A percentile compares a stretch with the other conserved stretches of the same genome.
These are phyloP conservation scores for Orussus abietinus DNA, from an alignment of 1,140 invertebrate species.

Conservation along the genomic window DNA sequence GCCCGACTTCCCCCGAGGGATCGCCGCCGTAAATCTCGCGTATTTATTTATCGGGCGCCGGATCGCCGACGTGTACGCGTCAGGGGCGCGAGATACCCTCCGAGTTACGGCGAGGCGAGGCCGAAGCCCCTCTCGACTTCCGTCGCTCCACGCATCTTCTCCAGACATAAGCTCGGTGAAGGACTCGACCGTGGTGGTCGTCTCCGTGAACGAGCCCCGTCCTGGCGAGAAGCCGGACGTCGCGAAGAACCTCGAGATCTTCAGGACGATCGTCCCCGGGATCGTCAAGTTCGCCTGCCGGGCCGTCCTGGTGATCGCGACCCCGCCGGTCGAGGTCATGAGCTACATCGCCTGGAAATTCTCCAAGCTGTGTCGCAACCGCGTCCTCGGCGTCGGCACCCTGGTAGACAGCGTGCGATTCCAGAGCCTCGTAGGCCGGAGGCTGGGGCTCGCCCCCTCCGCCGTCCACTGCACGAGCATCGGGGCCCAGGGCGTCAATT, in stretches of 20 bases:
- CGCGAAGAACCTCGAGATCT: conserved; percentile 59
- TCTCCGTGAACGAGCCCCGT: conserved; percentile 26
- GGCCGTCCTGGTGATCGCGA: conserved; percentile 58
- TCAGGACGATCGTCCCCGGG: conserved; percentile 58
- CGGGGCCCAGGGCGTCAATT: conserved; percentile 61
- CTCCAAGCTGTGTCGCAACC: conserved; percentile 59
- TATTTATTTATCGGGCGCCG: conserved; percentile 10
- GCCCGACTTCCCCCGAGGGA: too few species aligned
- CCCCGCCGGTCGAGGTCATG: conserved; percentile 62
- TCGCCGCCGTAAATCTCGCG: too few species aligned
- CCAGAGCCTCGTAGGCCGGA: conserved; percentile 58
- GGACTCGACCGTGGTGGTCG: conserved; percentile 38
- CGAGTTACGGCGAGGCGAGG: conserved; percentile 14
- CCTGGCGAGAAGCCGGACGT: conserved; percentile 37
- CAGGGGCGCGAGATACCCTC: not conserved
- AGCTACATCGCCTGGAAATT: conserved; percentile 67
- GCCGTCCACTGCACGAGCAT: conserved; percentile 61
- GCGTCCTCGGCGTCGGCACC: conserved; percentile 64
- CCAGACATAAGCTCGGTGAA: conserved; percentile 37
- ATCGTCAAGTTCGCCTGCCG: conserved; percentile 58
- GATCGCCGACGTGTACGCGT: conserved; percentile 2
- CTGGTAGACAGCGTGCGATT: conserved; percentile 62
- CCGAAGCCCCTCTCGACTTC: not conserved
- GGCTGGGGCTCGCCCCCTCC: conserved; percentile 55
- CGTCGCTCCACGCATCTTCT: not conserved